Base-by-base conservation (phyloP, 2,888 invertebrate species). In the Ditylenchus weischeri region DNA sequence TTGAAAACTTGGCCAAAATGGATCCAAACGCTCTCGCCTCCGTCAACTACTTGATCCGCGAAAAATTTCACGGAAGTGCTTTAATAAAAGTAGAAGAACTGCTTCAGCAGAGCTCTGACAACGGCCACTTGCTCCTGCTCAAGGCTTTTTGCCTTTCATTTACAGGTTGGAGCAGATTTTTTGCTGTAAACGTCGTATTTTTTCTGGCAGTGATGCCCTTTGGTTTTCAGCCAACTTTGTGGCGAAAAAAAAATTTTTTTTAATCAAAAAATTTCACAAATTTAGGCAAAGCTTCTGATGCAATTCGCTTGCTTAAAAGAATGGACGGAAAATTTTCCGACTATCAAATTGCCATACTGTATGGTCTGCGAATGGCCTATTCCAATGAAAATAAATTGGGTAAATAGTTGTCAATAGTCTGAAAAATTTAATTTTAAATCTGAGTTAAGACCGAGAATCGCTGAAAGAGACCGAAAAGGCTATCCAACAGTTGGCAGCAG, bases 251-350 rank as follows among this genome's bases (percentile, higher is more conserved):
- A 29, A 35, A n/a, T 63, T 19, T 23, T 23, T 38, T 71, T 71
- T 11, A 63, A 15, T n/a, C 21, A 11, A 21, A 69, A 69, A 29
- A 10, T 23, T 10, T 11, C 29, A 18, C 15, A 51, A 18, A 54
- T 75, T 64, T 29, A 77, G 78, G 79, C 1, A 76, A 75, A 66
- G 60, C 75, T 1, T 66, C 79, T 5, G 79, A 79, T 48, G 78
- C 78, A 0, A 75, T 79, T 19, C 74, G 79, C 21, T 65, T 70
- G 11, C 61, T 79, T 36, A 76, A 75, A 2, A 63, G 64, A n/a
- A 72, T 72, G 57, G 74, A 73, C n/a, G 63, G 61, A 18, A 70
- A 72, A 48, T 71, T 71, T 18, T 59, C 71, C n/a, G 74, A 70
- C 15, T 61, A 71, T 36, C 62, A 67, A 50, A 43, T 75, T 11